These are phyloP conservation scores for Sebastes wilsoni DNA, from an alignment of 2,797 vertebrate genomes.

Conservation along the genomic window DNA sequence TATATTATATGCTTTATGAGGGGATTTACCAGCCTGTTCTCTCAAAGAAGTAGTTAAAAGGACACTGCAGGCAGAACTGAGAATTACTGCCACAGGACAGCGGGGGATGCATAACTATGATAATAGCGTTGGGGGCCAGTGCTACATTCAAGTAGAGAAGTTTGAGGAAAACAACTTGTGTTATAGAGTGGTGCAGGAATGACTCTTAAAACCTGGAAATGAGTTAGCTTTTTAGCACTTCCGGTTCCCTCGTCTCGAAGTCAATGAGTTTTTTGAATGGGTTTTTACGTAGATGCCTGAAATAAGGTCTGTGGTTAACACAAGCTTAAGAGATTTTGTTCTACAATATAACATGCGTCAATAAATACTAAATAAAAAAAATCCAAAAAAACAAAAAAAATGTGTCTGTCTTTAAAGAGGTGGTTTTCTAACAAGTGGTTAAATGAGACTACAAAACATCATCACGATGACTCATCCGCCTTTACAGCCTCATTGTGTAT, in stretches of 20 bases:
- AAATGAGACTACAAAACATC: too few species aligned
- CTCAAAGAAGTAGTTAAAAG: slow-evolving; percentile 55
- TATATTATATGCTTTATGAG: slow-evolving; percentile 64
- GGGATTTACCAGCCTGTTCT: slow-evolving; percentile 56
- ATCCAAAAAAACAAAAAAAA: not conserved
- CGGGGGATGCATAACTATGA: slow-evolving; percentile 2
- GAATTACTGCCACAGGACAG: slow-evolving; percentile 22
- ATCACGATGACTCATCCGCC: too few species aligned
- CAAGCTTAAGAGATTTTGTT: not conserved
- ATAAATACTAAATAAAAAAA: not conserved
- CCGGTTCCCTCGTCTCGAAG: not conserved
- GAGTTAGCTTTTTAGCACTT: not conserved
- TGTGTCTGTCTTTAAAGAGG: too few species aligned
- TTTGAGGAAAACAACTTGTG: not conserved
- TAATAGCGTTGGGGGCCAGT: not conserved
- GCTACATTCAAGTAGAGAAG: not conserved
- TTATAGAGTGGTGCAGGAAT: not conserved
- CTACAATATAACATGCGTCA: not conserved
- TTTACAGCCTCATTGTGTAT: too few species aligned
- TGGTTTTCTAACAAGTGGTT: too few species aligned
- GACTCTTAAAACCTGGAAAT: not conserved
- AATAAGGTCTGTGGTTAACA: not conserved
- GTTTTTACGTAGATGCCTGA: not conserved
- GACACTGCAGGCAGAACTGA: slow-evolving; percentile 37
- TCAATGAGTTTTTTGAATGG: not conserved